Base-by-base conservation (phyloP, 37 sponge, comb jelly and placozoan species). In the Diacarnus erythraeanus region DNA sequence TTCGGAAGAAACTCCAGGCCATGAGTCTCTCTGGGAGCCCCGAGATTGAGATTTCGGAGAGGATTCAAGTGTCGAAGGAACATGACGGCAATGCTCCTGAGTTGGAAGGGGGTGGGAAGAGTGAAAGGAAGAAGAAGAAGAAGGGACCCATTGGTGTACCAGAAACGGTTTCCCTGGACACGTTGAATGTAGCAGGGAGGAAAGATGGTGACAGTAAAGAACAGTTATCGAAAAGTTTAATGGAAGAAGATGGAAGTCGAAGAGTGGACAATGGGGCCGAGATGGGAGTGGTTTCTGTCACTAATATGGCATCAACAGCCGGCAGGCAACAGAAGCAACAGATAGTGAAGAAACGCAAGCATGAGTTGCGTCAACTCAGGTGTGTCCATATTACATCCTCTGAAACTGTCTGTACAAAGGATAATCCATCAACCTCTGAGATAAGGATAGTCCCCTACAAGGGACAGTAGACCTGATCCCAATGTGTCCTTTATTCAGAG, bases 1-100 rank as follows among this genome's bases (percentile, higher is more conserved):
- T 91, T 64, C 87, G 77, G 74, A 82, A 77, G 60, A 51, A 73
- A 37, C 66, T 90, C 2, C 72, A 42, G 72, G 37, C 51, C 6
- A 6, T 37, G 20, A 35, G 69, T 37, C 35, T 68, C 35, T 34
- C 35, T 12, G 5, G 37, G 2, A 34, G 4, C 5, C 5, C 38
- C 34, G 69, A 3, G 8, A 30, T 34, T 4, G 4, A 35, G 17
- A 51, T 40, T 23, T 23, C 22, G 51, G 51, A 41, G 69, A 18
- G 69, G 37, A 27, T 38, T 9, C 3, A 33, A 38, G 20, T 27
- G 35, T 68, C 38, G 9, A 31, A 68, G 29, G 69, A 37, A 34
- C 69, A 4, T 6, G 35, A 3, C 4, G 20, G 38, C 27, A 34
- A 38, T 68, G 69, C 69, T 17, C 37, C 69, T 38, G 21, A 68